Base-by-base conservation (phyloP, 2,888 invertebrate species). In the Andrena dorsata region DNA sequence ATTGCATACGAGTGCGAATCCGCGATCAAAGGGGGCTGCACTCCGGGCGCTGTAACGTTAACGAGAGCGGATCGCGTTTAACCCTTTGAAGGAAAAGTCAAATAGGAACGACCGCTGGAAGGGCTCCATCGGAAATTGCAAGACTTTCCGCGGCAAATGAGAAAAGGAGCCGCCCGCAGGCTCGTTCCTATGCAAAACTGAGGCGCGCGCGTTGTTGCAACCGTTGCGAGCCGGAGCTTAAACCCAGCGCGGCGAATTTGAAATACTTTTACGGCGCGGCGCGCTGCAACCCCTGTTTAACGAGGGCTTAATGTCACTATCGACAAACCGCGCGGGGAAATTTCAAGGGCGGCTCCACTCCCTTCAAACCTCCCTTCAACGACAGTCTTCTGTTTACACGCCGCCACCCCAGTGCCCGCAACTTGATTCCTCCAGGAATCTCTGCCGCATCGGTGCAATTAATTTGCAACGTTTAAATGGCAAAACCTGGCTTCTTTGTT, bases 161-260 rank as follows among this genome's bases (percentile, higher is more conserved):
- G 35, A n/a, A 49, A 66, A 80, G 65, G 80, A 80, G 80, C 30
- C 71, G 20, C 16, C 32, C 20, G 63, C 8, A 47, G 41, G 30
- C 76, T 82, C 82, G 82, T 82, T 76, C 71, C 60, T 64, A 82
- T 82, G 82, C 76, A 76, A 82, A 82, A 82, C 65, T 30, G 26
- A 63, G 51, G 69, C 58, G 53, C 61, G 53, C 61, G 32, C 66
- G 71, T 64, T 70, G 75, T 70, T 76, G 70, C 28, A n/a, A 47
- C 63, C 30, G 32, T 13, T 20, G 53, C 71, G 64, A 81, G 76
- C 76, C 35, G 56, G 26, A 41, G 56, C 68, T 71, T 82, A 82
- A 82, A 74, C 70, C 76, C 76, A 2, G 26, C 26, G 47, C 56
- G 64, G 51, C 30, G 69, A 78, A 83, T 61, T 77, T 73, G 65